Base-by-base conservation (phyloP, 2,113 vertebrate genomes). In the Zosterops lateralis region DNA sequence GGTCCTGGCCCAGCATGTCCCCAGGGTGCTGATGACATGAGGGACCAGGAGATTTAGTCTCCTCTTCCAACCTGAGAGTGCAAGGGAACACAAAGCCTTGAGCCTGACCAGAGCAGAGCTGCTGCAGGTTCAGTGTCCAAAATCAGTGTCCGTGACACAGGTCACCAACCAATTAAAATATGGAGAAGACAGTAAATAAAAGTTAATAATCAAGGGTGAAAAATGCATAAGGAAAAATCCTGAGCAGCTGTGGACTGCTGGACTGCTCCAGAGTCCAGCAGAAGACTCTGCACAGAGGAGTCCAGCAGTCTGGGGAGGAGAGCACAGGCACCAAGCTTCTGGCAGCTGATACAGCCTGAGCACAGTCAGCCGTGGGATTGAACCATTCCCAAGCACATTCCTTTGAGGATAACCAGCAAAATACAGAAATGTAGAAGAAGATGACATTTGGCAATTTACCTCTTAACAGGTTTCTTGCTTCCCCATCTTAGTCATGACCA, bases 241-340 rank as follows among this genome's bases (percentile, higher is more conserved):
- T 6, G 13, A 53, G 53, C 20, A 51, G 88, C 48, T 36, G 18
- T 16, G 4, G 5, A 60, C 51, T 50, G 65, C 34, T 4, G 4
- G 45, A 16, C 54, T 36, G 42, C 58, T 65, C 5, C 42, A 44
- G 42, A 44, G 42, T 44, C 42, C 42, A 44, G 42, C 42, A 44
- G 42, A 44, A 17, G 42, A 44, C 42, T 44, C 42, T 44, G 42
- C 42, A 44, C 42, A 17, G 42, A 17, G 42, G 42, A 17, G 42
- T 17, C 7, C 17, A 44, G 42, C 42, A 44, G 42, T 17, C 42
- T 44, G 42, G 42, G 3, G 42, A 24, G 60, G 6, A 57, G 29
- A 73, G 64, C 2, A 1, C 47, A 70, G 28, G 32, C 34, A 38
- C 5, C 1, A 0, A 0, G 47, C 20, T 74, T 14, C 26, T 58